Base-by-base conservation (phyloP, 2,888 invertebrate genomes). In the Chydorus sphaericus region DNA sequence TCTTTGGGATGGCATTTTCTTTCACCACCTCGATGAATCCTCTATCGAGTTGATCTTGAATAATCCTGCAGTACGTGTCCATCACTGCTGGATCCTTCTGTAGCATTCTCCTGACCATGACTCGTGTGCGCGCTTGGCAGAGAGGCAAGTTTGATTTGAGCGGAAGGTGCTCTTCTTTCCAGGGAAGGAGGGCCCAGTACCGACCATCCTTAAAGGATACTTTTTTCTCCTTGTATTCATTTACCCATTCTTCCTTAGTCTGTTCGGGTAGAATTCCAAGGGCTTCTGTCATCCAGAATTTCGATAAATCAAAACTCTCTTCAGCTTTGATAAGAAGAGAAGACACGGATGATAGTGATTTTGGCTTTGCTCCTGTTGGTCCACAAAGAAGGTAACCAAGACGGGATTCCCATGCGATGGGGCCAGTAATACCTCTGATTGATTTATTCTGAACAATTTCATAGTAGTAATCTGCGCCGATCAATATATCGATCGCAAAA, bases 21-120 rank as follows among this genome's bases (percentile, higher is more conserved):
- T 14, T 23, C n/a, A 55, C 55, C 20, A 31, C 31, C n/a, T 55
- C 55, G 55, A 55, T 55, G 8, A 55, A 55, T 8, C 55, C 55
- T 20, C 49, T n/a, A 4, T 23, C 31, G 29, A 38, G 30, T 11
- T 49, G 48, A 14, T 49, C 49, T n/a, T 10, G 36, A 16, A 55
- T 33, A n/a, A 55, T 55, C 5, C 49, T 31, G 48, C n/a, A 5
- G 36, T 55, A 55, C 7, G 18, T 20, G 14, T 48, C 8, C 20
- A 55, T 26, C 7, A 48, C 30, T 48, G 11, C n/a, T 20, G 48
- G 48, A 8, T 48, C 28, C 28, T 55, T 49, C 11, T 7, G 16
- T 7, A 30, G 23, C 11, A 55, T 48, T 16, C 55, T 33, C 29
- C 26, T 55, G 18, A 31, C 18, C 26, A 20, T 31, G 1, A 4